A percentile compares a stretch with the other conserved stretches of the same genome.
Conservation (phyloP, 2,888 invertebrate genomes). For the Kryphioiulus occultus region DNA sequence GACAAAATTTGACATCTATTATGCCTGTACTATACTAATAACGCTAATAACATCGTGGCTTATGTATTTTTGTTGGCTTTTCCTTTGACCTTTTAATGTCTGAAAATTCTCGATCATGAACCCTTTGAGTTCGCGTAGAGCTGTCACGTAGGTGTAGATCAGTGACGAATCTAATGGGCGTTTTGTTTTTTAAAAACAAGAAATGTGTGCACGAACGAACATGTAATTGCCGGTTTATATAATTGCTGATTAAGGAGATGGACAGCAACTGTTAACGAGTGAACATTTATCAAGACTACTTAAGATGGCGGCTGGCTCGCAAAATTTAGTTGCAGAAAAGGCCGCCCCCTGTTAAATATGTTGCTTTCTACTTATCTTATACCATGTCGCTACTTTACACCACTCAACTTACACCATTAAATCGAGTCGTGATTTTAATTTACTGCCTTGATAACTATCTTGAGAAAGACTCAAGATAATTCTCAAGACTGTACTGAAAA, state of each 20-base stretch:
- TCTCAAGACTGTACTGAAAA: too few species aligned
- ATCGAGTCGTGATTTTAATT: too few species aligned
- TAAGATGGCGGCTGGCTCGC: neutral
- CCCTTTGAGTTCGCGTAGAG: neutral
- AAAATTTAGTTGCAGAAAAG: neutral
- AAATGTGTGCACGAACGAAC: neutral
- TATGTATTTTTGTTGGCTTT: slow-evolving; percentile 18
- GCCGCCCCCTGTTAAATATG: neutral
- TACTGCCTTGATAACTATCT: too few species aligned
- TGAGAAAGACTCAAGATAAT: too few species aligned
- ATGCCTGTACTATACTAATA: slow-evolving; percentile 47
- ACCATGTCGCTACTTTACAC: neutral
- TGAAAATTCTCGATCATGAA: slow-evolving; percentile 18
- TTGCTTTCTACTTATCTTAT: neutral
- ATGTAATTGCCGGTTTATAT: neutral
- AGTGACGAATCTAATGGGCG: slow-evolving; percentile 9
- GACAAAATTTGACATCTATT: slow-evolving; percentile 42
- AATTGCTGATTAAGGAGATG: slow-evolving; percentile 25
- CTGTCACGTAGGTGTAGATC: neutral
- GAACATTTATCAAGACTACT: neutral
- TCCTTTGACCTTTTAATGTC: slow-evolving; percentile 18
- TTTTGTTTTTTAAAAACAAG: neutral
- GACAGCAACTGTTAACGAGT: slow-evolving; percentile 6
- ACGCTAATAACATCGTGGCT: slow-evolving; percentile 41
- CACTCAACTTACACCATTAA: too few species aligned